Base-by-base conservation (phyloP, 2,888 invertebrate species). In the Clostera curtula region DNA sequence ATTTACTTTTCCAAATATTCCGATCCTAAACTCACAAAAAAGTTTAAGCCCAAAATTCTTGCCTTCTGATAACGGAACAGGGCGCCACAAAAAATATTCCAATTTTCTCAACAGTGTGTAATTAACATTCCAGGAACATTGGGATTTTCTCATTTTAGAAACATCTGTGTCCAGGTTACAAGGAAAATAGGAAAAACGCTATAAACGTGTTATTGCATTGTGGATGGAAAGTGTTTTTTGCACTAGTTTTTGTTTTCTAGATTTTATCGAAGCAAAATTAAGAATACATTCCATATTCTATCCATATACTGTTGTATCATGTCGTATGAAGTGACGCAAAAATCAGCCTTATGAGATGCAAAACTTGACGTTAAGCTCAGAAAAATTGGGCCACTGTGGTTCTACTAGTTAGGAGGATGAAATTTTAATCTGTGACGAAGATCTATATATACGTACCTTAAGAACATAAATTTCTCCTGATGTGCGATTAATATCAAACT, bases 401-500 rank as follows among this genome's bases (percentile, higher is more conserved):
- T n/a, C n/a, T n/a, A n/a, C n/a, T n/a, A n/a, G n/a, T n/a, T n/a
- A n/a, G n/a, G n/a, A n/a, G n/a, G n/a, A n/a, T n/a, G n/a, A n/a
- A n/a, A n/a, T n/a, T n/a, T n/a, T n/a, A n/a, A n/a, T n/a, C n/a
- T n/a, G n/a, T n/a, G n/a, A n/a, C n/a, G n/a, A n/a, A n/a, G n/a
- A n/a, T n/a, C n/a, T n/a, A n/a, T n/a, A n/a, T n/a, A 28, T 40
- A 75, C 85, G 87, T 82, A 96, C 96, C 91, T 96, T 96, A 15
- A 96, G 87, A 8, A 97, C 96, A 72, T 92, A 97, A 77, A 98
- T 97, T 80, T 96, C 95, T 38, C 97, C 98, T 1, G 95, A 93
- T 12, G 96, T 96, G 38, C 96, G 89, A 84, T 97, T 96, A 56
- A 98, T 97, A 73, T 96, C 96, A 68, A 98, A 98, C 85, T 96